Conservation (phyloP, 2,888 invertebrate genomes). For the Listrodromus nycthemerus region DNA sequence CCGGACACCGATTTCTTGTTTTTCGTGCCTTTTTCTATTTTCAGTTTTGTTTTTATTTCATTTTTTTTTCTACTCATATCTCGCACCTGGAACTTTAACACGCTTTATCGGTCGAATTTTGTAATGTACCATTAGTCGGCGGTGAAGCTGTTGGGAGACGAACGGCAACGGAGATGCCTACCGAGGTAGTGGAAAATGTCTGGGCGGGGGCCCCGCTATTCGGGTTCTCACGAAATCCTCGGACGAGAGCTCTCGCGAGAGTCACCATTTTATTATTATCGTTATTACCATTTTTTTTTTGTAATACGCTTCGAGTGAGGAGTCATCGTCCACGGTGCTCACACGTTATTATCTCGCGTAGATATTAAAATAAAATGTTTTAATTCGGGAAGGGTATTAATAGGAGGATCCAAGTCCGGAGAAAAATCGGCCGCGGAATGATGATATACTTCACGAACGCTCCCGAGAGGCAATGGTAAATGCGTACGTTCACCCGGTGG, state of each 20-base stretch:
- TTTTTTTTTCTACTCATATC: slow-evolving; percentile 33
- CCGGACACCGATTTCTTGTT: slow-evolving; percentile 60
- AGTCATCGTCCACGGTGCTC: slow-evolving; percentile 42
- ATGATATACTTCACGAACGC: no score
- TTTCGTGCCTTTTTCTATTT: slow-evolving; percentile 17
- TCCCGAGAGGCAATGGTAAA: no score
- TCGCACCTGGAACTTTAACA: background rate
- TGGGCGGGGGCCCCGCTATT: background rate
- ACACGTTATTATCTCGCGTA: slow-evolving; percentile 28
- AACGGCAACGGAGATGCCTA: slow-evolving; percentile 39
- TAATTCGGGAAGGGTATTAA: background rate
- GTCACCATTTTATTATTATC: background rate
- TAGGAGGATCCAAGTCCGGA: slow-evolving; percentile 2
- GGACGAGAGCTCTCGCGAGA: slow-evolving; percentile 35
- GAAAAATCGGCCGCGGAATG: slow-evolving; percentile 32
- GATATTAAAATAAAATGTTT: slow-evolving; percentile 50
- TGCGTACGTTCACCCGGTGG: no score
- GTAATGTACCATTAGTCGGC: background rate
- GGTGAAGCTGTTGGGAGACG: slow-evolving; percentile 12
- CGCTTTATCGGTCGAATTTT: slow-evolving; percentile 22
- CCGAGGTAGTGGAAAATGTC: slow-evolving; percentile 33
- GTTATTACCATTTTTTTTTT: no score
- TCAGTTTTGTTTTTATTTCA: no score
- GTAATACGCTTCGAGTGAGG: slow-evolving; percentile 34
- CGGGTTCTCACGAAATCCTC: slow-evolving; percentile 31